phyloP scores from a whole-genome alignment of 2,797 vertebrate species.

The Acanthurus lineatus region DNA sequence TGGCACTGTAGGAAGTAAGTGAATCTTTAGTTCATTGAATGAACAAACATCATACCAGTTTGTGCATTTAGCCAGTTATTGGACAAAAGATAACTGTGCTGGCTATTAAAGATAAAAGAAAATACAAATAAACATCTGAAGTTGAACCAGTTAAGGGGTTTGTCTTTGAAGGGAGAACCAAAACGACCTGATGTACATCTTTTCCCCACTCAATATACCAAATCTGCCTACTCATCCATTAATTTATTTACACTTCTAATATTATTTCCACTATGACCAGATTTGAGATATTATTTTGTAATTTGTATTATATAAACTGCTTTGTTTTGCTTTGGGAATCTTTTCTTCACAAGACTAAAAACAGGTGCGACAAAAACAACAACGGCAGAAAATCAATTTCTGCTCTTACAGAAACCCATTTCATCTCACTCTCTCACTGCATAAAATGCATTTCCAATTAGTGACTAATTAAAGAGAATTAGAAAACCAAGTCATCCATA shows the following conservation, averaged over 20 bases:
- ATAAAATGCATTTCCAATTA: constrained; percentile 66
- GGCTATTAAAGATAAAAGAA: neutral
- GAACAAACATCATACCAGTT: too few species aligned
- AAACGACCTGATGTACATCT: neutral
- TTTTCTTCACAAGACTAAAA: constrained; percentile 14
- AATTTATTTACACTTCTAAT: neutral
- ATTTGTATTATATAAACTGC: neutral
- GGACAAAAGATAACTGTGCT: neutral
- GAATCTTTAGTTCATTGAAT: too few species aligned
- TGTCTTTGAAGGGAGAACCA: neutral
- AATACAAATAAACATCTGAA: too few species aligned
- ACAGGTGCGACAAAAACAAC: constrained; percentile 9
- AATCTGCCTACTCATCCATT: neutral
- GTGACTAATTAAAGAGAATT: constrained; percentile 63
- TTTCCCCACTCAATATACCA: too few species aligned
- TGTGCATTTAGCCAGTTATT: neutral
- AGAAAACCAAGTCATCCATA: constrained; percentile 50
- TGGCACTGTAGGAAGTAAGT: too few species aligned
- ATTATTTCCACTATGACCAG: neutral
- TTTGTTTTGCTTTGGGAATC: neutral
- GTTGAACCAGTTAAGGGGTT: neutral
- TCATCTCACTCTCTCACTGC: constrained; percentile 1
- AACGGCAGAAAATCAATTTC: constrained; percentile 34
- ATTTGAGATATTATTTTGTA: neutral
- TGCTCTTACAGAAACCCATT: neutral